Evolutionary conservation across 1,140 invertebrate genomes (phyloP), one percentile per base, ranked within the genome.

Genomic region (Sycophaga agraensis): DNA sequence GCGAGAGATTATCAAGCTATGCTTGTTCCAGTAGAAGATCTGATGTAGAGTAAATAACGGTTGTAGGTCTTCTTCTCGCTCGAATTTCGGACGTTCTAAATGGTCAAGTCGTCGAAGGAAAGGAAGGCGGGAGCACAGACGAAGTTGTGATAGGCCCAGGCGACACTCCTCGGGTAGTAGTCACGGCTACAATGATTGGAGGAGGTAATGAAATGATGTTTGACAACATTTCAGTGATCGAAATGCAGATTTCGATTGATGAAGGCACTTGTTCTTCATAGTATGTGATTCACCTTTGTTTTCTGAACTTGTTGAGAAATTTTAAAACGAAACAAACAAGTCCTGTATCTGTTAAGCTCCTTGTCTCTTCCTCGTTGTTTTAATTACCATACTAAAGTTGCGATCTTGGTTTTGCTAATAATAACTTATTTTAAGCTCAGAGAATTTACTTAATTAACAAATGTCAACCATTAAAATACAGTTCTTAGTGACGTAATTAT

Each of bases 21-120:
- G n/a, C n/a, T n/a, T n/a, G n/a, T n/a, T n/a, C n/a, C n/a, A n/a
- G n/a, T n/a, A n/a, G n/a, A n/a, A n/a, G n/a, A n/a, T n/a, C n/a
- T n/a, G n/a, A n/a, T n/a, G n/a, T n/a, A n/a, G n/a, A n/a, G n/a
- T n/a, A n/a, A 46, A 35, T 43, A 12, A 51, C 49, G 42, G 56
- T 74, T 75, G 56, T 68, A 77, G 74, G 57, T 76, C 67, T 50
- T 72, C 73, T 1, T 63, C 67, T 53, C 48, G 50, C 21, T 73
- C 72, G 11, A 75, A 70, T 74, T 71, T 65, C 40, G 65, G 66
- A 64, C 71, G 65, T 49, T 71, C 55, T 64, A 71, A 66, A 66
- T 68, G 67, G 68, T 71, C 68, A 40, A 57, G 46, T 63, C 57
- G 58, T 51, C 48, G 60, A 48, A 67, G 60, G 51, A 63, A 49